Conservation (phyloP, 2,888 invertebrate genomes). For the Achlya flavicornis region DNA sequence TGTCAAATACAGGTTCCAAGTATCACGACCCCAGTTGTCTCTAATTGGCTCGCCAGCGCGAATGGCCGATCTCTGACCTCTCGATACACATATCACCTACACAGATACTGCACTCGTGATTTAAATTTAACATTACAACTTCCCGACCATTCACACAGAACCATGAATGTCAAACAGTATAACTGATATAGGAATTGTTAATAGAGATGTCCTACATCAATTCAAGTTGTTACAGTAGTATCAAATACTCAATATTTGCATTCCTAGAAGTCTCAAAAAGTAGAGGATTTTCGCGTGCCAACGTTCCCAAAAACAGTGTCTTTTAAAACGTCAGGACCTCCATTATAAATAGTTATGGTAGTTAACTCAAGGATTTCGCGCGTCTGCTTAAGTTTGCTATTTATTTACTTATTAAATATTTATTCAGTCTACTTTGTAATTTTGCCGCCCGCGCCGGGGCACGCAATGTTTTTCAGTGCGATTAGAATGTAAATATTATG, state of each 20-base stretch:
- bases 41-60: conserved; percentile 71
- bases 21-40: conserved; percentile 67
- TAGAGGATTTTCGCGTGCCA: conserved; percentile 49
- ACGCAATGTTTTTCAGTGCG: no score
- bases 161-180: conserved; percentile 9
- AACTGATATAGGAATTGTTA: conserved; percentile 12
- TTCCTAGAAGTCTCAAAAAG: conserved; percentile 46
- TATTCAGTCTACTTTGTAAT: no score
- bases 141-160: conserved; percentile 16
- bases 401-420: no score
- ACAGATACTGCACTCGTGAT: conserved; percentile 35
- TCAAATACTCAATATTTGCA: conserved; percentile 28
- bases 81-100: conserved; percentile 70
- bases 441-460: no score
- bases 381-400: no score
- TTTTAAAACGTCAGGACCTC: not conserved
- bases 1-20: conserved; percentile 62
- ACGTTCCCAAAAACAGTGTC: conserved; percentile 42
- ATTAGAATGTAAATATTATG: no score
- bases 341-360: conserved; percentile 2
- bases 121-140: conserved; percentile 27
- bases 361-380: no score
- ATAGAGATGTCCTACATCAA: conserved; percentile 14
- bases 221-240: conserved; percentile 24
- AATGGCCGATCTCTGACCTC: conserved; percentile 79